Conservation (phyloP, 2,888 invertebrate genomes). For the Chymomyza amoena region DNA sequence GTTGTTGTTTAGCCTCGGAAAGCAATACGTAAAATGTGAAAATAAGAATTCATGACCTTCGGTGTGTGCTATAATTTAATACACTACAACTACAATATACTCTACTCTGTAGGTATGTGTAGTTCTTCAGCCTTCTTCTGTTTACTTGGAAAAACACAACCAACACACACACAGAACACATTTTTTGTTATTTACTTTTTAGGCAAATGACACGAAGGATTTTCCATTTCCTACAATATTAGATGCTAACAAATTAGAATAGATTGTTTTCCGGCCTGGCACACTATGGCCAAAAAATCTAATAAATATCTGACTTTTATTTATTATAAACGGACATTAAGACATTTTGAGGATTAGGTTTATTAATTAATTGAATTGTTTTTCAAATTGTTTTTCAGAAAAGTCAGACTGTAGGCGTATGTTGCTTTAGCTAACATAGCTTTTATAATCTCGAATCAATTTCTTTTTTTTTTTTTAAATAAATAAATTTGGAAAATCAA, state of each 20-base stretch:
- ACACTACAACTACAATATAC: conserved; percentile 52
- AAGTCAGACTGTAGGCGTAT: too few relatives aligned
- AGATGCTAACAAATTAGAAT: neutral
- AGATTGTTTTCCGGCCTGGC: neutral
- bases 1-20: conserved; percentile 33
- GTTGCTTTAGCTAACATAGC: too few relatives aligned
- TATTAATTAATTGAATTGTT: neutral
- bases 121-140: conserved; percentile 4
- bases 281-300: neutral
- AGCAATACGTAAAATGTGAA: conserved; percentile 69
- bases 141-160: neutral
- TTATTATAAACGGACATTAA: neutral
- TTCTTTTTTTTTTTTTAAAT: too few relatives aligned
- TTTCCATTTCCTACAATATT: neutral
- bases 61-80: conserved; percentile 74
- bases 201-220: neutral
- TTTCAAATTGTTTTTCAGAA: neutral
- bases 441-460: too few relatives aligned
- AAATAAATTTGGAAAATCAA: too few relatives aligned
- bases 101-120: conserved; percentile 45
- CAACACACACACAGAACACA: neutral
- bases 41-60: conserved; percentile 72
- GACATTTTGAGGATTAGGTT: neutral
- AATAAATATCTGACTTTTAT: neutral
- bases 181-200: neutral